Evolutionary conservation across 2,797 vertebrate species (phyloP).

Genomic region (Octomys mimax): DNA sequence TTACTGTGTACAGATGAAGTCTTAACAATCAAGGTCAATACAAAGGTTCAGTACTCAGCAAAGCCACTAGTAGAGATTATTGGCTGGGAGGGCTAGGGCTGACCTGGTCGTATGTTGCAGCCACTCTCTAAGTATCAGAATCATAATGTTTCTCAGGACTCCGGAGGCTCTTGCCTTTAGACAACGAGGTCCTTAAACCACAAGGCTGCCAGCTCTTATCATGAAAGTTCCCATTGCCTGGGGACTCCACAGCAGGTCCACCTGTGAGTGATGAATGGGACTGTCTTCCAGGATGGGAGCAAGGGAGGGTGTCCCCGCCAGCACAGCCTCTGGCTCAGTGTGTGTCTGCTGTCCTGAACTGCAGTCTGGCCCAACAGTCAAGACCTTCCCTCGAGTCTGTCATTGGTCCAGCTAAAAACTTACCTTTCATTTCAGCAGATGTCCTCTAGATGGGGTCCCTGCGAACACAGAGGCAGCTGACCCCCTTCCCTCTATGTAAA

Average conservation of each 20-base stretch:
- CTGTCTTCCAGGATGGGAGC: not conserved
- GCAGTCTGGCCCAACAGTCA: not conserved
- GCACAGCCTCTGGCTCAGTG: not conserved
- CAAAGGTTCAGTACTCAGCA: not conserved
- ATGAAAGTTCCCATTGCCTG: not conserved
- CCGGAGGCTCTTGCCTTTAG: not conserved
- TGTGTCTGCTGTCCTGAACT: rapidly evolving
- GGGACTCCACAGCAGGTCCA: not conserved
- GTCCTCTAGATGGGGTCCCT: not conserved
- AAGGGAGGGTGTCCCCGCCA: rapidly evolving
- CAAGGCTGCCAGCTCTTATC: not conserved
- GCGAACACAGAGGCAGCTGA: not conserved
- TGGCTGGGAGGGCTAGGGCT: not conserved
- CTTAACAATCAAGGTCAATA: not conserved
- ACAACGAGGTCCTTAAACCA: not conserved
- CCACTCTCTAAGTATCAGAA: not conserved
- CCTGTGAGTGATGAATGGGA: not conserved
- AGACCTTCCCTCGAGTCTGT: not conserved
- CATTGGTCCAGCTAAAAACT: not conserved
- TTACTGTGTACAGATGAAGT: not conserved
- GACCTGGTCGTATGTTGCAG: not conserved
- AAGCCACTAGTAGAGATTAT: not conserved
- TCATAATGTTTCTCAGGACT: not conserved
- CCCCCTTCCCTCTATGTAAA: not conserved
- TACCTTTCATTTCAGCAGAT: not conserved